phyloP scores from a whole-genome alignment of 2,113 vertebrate species.

The Brachionichthys hirsutus region DNA sequence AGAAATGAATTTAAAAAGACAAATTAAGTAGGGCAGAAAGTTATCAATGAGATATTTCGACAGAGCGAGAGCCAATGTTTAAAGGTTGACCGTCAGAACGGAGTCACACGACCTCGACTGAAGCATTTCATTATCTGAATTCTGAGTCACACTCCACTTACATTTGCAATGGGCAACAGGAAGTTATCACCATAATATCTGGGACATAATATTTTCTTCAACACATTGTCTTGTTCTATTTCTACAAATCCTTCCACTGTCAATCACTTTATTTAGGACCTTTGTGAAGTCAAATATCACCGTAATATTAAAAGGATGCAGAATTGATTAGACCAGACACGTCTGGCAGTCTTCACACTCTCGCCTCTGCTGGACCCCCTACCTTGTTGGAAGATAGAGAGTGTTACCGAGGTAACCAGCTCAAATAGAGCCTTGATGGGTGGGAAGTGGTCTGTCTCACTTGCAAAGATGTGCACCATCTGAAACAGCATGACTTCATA shows the following conservation, averaged over 20 bases:
- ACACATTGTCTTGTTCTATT: background rate
- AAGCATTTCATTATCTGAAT: background rate
- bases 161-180: background rate
- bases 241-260: background rate
- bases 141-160: background rate
- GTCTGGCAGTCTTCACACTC: slow-evolving; percentile 37
- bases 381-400: slow-evolving; percentile 99
- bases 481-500: slow-evolving; percentile 67
- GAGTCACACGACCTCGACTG: slow-evolving; percentile 11
- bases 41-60: slow-evolving; percentile 14
- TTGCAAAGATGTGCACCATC: slow-evolving; percentile 99
- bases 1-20: slow-evolving; percentile 7
- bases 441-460: slow-evolving; percentile 93
- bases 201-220: background rate
- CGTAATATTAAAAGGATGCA: background rate
- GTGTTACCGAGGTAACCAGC: slow-evolving; percentile 95
- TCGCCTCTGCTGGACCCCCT: slow-evolving; percentile 62
- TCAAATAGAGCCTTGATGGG: slow-evolving; percentile 98
- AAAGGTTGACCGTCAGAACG: slow-evolving; percentile 17
- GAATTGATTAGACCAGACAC: slow-evolving; percentile 18
- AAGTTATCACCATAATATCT: background rate
- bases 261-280: slow-evolving; percentile 2
- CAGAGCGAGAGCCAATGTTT: slow-evolving; percentile 33
- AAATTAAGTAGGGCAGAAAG: slow-evolving; percentile 7
- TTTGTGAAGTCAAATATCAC: slow-evolving; percentile 15